Evolutionary conservation across 2,797 vertebrate species (phyloP).

Genomic region (Bucorvus abyssinicus): DNA sequence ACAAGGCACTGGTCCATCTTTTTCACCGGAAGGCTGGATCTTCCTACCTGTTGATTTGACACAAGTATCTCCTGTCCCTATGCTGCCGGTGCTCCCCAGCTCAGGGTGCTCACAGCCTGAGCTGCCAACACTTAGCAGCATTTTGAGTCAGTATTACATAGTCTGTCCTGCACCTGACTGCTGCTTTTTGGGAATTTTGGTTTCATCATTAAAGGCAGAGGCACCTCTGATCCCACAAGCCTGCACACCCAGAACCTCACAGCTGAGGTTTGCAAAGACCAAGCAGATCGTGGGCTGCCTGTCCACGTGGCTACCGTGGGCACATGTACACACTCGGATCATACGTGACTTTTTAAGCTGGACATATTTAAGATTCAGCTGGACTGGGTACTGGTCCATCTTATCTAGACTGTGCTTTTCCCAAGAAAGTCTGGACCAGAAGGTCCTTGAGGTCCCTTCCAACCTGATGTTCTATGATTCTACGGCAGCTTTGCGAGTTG

Average conservation of each 20-base stretch:
- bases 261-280: rapidly evolving
- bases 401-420: neutral
- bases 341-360: neutral
- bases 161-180: neutral
- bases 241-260: neutral
- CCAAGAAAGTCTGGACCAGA: neutral
- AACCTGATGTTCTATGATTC: neutral
- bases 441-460: neutral
- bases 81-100: neutral
- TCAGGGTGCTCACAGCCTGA: neutral
- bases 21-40: neutral
- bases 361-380: neutral
- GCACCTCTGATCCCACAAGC: neutral
- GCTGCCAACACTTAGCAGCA: neutral
- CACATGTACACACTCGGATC: neutral
- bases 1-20: neutral
- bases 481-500: neutral
- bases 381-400: neutral
- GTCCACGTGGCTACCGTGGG: neutral
- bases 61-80: neutral
- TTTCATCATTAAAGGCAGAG: neutral
- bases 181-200: neutral
- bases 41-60: neutral
- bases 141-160: neutral
- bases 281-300: neutral